Evolutionary conservation across 2,797 vertebrate genomes (phyloP).

Genomic region (Halcyon chelicuti): DNA sequence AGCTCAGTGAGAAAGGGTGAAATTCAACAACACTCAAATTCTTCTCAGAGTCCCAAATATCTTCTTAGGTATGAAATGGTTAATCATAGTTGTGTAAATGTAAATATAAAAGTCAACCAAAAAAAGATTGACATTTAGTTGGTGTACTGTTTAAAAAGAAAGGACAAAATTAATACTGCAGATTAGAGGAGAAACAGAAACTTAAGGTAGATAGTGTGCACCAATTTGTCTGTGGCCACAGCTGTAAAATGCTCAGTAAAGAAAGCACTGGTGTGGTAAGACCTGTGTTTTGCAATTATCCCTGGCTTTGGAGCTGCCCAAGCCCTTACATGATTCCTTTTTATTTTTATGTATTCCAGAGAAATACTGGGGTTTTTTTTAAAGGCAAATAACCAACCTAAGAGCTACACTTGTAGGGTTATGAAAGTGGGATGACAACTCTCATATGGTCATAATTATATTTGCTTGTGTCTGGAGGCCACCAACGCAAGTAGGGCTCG

Average conservation of each 20-base stretch:
- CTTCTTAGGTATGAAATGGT: not conserved
- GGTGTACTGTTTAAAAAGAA: not conserved
- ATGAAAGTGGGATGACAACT: not conserved
- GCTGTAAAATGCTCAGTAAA: not conserved
- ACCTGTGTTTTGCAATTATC: not conserved
- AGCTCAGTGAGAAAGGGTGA: not conserved
- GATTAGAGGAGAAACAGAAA: not conserved
- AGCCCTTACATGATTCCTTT: not conserved
- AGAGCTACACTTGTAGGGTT: not conserved
- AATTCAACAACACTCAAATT: not conserved
- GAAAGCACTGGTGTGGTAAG: not conserved
- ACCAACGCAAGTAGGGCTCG: rapidly evolving
- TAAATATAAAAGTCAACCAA: not conserved
- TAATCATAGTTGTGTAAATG: not conserved
- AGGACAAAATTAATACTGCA: not conserved
- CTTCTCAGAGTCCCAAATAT: not conserved
- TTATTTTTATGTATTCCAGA: not conserved
- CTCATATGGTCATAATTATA: not conserved
- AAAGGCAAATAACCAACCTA: not conserved
- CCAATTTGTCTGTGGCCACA: not conserved
- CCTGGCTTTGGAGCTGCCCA: not conserved
- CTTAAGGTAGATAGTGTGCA: not conserved
- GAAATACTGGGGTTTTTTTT: not conserved
- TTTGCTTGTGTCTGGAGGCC: not conserved
- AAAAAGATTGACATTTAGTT: not conserved